Evolutionary conservation across 2,888 invertebrate genomes (phyloP).

Genomic region (Drosophila algonquin): DNA sequence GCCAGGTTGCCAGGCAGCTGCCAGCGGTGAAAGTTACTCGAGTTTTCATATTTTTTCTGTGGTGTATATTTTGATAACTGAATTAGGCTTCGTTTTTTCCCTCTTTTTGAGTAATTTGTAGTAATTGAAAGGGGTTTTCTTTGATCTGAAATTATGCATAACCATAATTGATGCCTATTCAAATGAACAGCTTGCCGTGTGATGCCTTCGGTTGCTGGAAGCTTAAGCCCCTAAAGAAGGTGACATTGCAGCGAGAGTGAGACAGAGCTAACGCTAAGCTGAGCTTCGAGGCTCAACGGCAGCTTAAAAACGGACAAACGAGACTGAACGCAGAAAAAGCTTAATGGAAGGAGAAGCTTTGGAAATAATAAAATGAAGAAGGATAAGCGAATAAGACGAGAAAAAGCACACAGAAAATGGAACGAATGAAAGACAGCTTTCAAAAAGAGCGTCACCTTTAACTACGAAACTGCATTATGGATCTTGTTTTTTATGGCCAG

Average conservation of each 20-base stretch:
- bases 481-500: neutral
- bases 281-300: no score
- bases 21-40: conserved; percentile 56
- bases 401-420: no score
- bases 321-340: neutral
- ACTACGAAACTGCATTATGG: neutral
- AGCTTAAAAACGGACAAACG: no score
- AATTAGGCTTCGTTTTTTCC: conserved; percentile 8
- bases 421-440: neutral
- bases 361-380: no score
- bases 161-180: neutral
- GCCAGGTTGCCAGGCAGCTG: conserved; percentile 53
- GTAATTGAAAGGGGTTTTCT: neutral
- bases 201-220: no score
- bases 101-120: conserved; percentile 38
- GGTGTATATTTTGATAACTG: conserved; percentile 57
- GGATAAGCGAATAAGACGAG: no score
- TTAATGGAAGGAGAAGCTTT: no score
- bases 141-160: conserved; percentile 2
- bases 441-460: neutral
- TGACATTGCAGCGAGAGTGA: no score
- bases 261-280: no score
- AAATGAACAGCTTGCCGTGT: neutral
- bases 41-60: conserved; percentile 4
- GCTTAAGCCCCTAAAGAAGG: no score